A percentile compares a stretch with the other conserved stretches of the same genome.
phyloP scores from a whole-genome alignment of 2,888 invertebrate species.

The Acanthosepion lycidas region DNA sequence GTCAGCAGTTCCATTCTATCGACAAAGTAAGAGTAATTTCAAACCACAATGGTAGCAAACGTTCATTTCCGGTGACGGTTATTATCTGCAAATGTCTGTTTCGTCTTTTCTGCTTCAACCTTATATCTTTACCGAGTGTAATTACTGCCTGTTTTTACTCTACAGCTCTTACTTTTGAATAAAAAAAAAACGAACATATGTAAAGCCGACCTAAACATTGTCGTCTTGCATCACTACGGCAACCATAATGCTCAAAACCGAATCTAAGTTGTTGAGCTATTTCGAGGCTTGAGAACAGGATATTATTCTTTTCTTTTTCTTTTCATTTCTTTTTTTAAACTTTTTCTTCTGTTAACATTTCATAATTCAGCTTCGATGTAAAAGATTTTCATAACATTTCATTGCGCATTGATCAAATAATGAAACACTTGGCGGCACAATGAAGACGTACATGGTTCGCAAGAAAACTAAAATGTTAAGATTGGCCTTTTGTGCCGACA shows the following conservation, averaged over 20 bases:
- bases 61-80: background rate
- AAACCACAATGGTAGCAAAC: background rate
- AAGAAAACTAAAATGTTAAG: too few species aligned
- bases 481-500: too few species aligned
- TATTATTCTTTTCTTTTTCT: background rate
- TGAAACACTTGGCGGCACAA: too few species aligned
- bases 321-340: background rate
- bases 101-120: background rate
- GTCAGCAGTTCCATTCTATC: background rate
- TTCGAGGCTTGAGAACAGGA: background rate
- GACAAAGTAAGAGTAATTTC: background rate
- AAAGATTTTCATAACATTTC: too few species aligned
- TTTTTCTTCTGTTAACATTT: too few species aligned
- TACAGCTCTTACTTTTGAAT: background rate
- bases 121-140: background rate
- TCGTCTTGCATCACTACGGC: background rate
- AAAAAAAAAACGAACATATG: background rate
- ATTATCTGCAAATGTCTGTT: background rate
- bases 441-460: too few species aligned
- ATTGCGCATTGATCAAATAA: too few species aligned
- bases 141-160: background rate
- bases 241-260: background rate
- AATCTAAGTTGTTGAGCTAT: background rate
- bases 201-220: background rate
- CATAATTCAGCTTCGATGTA: too few species aligned